Evolutionary conservation across 2,888 invertebrate species (phyloP), one percentile per base, ranked within the genome.

Genomic region (Cabera pusaria): DNA sequence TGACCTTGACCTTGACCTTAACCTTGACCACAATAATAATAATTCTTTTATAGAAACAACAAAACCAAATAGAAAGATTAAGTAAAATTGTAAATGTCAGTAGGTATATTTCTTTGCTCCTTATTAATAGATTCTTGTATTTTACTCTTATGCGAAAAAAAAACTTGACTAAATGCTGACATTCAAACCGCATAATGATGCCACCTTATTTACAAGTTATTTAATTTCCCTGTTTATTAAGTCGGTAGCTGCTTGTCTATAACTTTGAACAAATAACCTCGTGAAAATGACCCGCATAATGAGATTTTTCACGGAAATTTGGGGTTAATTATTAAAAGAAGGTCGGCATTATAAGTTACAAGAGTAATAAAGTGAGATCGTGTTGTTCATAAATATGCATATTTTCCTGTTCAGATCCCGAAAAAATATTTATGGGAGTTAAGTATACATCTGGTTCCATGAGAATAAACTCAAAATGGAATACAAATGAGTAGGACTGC

Each of bases 251-350:
- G n/a, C n/a, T n/a, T n/a, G n/a, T 34, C 24, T 34, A 29, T 29
- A 32, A 33, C 32, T 38, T 32, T 21, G 26, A 20, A 22, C 28
- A 40, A 34, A 29, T 28, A 33, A 27, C 23, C 18, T 14, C 12
- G 32, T 7, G 16, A 18, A 29, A 27, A 40, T 27, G 40, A 34
- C 31, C 32, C 28, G 40, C 28, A 25, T 34, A 40, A 40, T 34
- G 40, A 34, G 29, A 21, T 40, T 40, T 36, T 43, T 42, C 29
- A 19, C 27, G 26, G 20, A 36, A 37, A 18, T 35, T 37, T 29
- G 24, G 25, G 28, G 39, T 32, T 40, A 43, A 37, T 43, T 51
- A 41, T 40, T 39, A 40, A 26, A 31, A 47, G 43, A 28, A 34
- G 16, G 41, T 39, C 28, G 19, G 29, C 31, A 37, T 31, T 22